These are phyloP conservation scores for Mythimna ferrago DNA, from an alignment of 2,888 invertebrate genomes.

Conservation along the genomic window DNA sequence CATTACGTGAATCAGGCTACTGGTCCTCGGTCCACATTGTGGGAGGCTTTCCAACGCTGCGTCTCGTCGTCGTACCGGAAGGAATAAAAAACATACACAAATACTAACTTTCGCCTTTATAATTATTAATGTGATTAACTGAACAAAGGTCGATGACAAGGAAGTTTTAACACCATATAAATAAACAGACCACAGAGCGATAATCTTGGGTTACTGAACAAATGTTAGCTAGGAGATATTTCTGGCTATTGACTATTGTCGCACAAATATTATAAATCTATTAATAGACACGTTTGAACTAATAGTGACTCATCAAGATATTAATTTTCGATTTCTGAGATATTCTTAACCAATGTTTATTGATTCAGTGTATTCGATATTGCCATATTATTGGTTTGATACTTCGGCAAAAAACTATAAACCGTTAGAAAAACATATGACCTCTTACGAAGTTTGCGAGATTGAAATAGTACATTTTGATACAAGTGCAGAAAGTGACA, in stretches of 20 bases:
- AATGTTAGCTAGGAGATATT: constrained; percentile 34
- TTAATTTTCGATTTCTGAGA: neutral
- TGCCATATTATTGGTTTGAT: neutral
- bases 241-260: constrained; percentile 22
- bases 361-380: neutral
- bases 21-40: too few species aligned
- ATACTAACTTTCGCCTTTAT: too few species aligned
- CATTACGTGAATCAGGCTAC: too few species aligned
- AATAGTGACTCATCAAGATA: constrained; percentile 4
- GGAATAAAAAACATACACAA: too few species aligned
- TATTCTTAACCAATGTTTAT: neutral
- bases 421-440: too few species aligned
- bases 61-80: too few species aligned
- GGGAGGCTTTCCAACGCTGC: too few species aligned
- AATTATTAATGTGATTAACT: too few species aligned
- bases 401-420: neutral
- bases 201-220: constrained; percentile 46
- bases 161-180: constrained; percentile 16
- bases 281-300: constrained; percentile 22
- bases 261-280: constrained; percentile 43
- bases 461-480: too few species aligned
- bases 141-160: neutral
- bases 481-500: too few species aligned
- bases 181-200: constrained; percentile 27
- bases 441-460: too few species aligned